Evolutionary conservation across 2,797 vertebrate species (phyloP).

Genomic region (Cynopterus sphinx): DNA sequence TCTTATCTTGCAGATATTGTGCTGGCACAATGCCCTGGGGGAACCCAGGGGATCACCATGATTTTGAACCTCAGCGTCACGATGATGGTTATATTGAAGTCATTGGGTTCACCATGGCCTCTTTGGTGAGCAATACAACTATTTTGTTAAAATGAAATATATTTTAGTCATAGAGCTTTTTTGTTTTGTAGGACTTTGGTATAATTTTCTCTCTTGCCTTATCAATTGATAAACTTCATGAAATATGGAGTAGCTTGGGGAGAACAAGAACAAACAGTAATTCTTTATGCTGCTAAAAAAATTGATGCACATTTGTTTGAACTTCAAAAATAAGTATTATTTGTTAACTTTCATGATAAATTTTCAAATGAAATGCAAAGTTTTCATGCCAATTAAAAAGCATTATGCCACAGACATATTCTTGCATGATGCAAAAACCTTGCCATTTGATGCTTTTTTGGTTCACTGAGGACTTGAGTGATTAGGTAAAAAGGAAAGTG

Average conservation of each 20-base stretch:
- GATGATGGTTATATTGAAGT: constrained; percentile 99
- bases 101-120: constrained; percentile 99
- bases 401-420: background rate
- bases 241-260: background rate
- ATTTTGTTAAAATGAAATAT: background rate
- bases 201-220: background rate
- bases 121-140: constrained; percentile 89
- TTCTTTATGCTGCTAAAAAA: background rate
- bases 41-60: constrained; percentile 96
- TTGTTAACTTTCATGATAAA: background rate
- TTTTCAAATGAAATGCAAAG: background rate
- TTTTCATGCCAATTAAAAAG: background rate
- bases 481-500: background rate
- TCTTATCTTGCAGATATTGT: constrained; percentile 91
- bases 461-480: background rate
- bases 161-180: background rate
- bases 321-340: background rate
- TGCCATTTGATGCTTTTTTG: background rate
- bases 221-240: background rate
- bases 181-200: background rate
- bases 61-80: constrained; percentile 98
- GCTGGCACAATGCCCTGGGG: constrained; percentile 99
- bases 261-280: background rate
- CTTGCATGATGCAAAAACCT: background rate
- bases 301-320: background rate